A percentile compares a stretch with the other conserved stretches of the same genome.
phyloP scores from a whole-genome alignment of 2,113 vertebrate species.

The Columba livia region DNA sequence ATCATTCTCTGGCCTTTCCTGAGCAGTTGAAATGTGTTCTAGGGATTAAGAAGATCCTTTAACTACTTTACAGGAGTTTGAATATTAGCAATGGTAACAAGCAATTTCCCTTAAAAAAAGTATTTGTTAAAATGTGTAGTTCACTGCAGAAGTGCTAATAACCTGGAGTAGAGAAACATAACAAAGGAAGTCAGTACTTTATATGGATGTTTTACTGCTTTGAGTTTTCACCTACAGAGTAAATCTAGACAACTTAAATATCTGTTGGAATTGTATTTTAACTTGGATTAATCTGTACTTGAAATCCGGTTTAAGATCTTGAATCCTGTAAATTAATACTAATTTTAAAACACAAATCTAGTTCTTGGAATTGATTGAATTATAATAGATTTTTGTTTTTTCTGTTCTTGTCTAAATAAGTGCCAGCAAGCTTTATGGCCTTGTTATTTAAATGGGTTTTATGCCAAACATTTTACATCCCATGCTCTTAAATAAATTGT shows the following conservation, averaged over 20 bases:
- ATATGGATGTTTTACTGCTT: not conserved
- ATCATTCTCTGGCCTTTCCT: not conserved
- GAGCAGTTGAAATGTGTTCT: not conserved
- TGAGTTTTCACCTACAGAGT: not conserved
- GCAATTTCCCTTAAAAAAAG: not conserved
- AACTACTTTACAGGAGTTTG: not conserved
- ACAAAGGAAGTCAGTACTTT: not conserved
- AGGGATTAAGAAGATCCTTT: not conserved
- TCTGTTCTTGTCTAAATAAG: not conserved
- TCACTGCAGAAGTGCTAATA: not conserved
- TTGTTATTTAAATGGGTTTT: not conserved
- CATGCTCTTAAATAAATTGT: not conserved
- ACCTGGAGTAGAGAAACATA: not conserved
- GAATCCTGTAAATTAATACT: not conserved
- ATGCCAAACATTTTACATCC: not conserved
- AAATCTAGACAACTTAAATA: not conserved
- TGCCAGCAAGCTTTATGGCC: not conserved
- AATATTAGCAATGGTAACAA: not conserved
- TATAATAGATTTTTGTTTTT: not conserved
- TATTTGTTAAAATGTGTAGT: not conserved
- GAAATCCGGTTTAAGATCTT: not conserved
- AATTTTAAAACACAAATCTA: not conserved
- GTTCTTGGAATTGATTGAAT: not conserved
- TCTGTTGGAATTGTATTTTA: not conserved
- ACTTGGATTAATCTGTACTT: not conserved